Base-by-base conservation (phyloP, 2,797 vertebrate genomes). In the Rallus crepitans region DNA sequence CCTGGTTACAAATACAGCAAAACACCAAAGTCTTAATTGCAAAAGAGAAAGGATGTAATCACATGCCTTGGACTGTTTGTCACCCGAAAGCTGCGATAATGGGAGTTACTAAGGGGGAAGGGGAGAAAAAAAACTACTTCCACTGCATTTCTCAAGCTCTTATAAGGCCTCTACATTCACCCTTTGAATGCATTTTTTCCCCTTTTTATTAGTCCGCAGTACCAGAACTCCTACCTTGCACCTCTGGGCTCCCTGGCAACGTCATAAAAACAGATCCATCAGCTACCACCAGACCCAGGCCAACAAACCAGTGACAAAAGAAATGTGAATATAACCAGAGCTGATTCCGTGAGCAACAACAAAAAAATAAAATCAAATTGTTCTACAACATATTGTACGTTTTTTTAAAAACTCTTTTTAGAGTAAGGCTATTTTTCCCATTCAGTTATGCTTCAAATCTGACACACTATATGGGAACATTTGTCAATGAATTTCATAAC, bases 401-500 rank as follows among this genome's bases (percentile, higher is more conserved):
- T 66, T 95, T 86, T 86, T 55, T 4, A 0, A 35, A 86, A 91
- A n/a, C 47, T 80, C 45, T 42, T 87, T 90, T 40, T 93, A 69
- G 76, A 53, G 19, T 60, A 66, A 59, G 35, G 33, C 25, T 87
- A 24, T 61, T 91, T 94, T 93, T 60, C 82, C 66, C 77, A 63
- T 91, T 95, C 73, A 70, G n/a, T 84, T 93, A 33, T 45, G 55
- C 70, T 87, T 87, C 66, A 72, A 71, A 90, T 88, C 64, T 95
- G 87, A 91, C 80, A 86, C 64, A 72, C 48, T 68, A 40, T 79
- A 50, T 48, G 63, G 89, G 55, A 91, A 91, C 85, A 95, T 94
- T 93, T 96, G 77, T 96, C 95, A 96, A 87, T 90, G 80, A 89
- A 94, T 95, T 95, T 94, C 95, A 90, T 95, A 94, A 95, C 93